phyloP scores from a whole-genome alignment of 1,140 invertebrate genomes.

The Brachionus manjavacas region DNA sequence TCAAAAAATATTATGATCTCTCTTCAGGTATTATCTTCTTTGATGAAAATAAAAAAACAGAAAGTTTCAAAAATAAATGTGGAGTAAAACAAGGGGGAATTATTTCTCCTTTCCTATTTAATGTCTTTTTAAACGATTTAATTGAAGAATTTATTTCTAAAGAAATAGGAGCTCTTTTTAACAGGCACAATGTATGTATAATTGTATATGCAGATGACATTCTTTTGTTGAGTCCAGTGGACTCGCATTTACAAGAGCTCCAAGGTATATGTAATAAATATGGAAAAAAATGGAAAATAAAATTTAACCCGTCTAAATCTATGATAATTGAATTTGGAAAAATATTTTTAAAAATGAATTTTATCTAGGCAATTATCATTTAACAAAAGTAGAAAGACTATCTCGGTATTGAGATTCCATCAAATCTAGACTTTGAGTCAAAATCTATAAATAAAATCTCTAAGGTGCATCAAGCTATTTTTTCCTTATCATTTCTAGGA shows the following conservation, averaged over 20 bases:
- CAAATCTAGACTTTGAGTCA: background rate
- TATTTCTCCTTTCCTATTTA: background rate
- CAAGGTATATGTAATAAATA: background rate
- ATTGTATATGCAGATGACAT: background rate
- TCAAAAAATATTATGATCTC: too few relatives aligned
- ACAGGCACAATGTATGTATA: background rate
- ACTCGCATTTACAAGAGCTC: background rate
- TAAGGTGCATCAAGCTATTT: background rate
- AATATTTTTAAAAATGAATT: background rate
- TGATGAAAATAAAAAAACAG: too few relatives aligned
- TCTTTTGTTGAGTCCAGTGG: background rate
- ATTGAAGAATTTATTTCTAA: background rate
- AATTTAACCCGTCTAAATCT: background rate
- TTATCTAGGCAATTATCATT: background rate
- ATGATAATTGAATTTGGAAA: background rate
- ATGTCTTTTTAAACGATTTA: background rate
- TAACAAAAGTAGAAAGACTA: background rate
- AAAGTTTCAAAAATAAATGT: too few relatives aligned
- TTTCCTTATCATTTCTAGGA: background rate
- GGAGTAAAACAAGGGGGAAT: too few relatives aligned
- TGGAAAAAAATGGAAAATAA: slow-evolving; percentile 16
- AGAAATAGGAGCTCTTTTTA: background rate
- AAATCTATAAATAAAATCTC: background rate
- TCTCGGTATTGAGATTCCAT: background rate
- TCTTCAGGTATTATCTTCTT: too few relatives aligned